phyloP scores from a whole-genome alignment of 2,113 vertebrate species.

The Bombycilla garrulus region DNA sequence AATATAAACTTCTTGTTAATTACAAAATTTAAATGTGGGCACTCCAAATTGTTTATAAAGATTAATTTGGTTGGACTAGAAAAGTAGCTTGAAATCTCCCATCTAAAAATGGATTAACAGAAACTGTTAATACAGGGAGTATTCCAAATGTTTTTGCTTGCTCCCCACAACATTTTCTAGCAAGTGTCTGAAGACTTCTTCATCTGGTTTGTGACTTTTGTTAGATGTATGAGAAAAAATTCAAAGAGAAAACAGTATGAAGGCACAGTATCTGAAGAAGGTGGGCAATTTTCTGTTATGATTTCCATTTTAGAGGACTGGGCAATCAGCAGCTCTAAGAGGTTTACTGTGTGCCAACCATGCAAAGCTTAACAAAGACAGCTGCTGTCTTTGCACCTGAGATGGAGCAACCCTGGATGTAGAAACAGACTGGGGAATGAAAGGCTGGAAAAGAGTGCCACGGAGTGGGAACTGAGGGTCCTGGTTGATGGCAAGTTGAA shows the following conservation, averaged over 20 bases:
- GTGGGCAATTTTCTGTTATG: neutral
- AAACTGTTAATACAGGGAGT: fast-evolving
- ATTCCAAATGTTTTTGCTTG: neutral
- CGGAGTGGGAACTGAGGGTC: neutral
- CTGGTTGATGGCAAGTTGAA: fast-evolving
- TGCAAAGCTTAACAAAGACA: neutral
- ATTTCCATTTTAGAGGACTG: neutral
- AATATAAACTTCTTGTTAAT: neutral
- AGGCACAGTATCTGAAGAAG: neutral
- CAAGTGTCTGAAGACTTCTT: neutral
- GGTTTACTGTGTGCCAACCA: fast-evolving
- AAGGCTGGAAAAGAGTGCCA: neutral
- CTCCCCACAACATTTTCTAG: neutral
- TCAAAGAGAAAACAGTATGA: neutral
- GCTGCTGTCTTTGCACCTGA: fast-evolving
- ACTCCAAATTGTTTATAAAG: neutral
- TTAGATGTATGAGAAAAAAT: neutral
- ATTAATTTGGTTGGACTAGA: neutral
- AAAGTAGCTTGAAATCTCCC: neutral
- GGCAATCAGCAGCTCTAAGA: neutral
- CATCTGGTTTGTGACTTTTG: neutral
- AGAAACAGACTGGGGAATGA: neutral
- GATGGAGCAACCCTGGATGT: neutral
- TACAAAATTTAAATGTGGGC: neutral
- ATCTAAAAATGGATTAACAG: neutral